Evolutionary conservation across 2,888 invertebrate genomes (phyloP).

Genomic region (Abscondita cerata): DNA sequence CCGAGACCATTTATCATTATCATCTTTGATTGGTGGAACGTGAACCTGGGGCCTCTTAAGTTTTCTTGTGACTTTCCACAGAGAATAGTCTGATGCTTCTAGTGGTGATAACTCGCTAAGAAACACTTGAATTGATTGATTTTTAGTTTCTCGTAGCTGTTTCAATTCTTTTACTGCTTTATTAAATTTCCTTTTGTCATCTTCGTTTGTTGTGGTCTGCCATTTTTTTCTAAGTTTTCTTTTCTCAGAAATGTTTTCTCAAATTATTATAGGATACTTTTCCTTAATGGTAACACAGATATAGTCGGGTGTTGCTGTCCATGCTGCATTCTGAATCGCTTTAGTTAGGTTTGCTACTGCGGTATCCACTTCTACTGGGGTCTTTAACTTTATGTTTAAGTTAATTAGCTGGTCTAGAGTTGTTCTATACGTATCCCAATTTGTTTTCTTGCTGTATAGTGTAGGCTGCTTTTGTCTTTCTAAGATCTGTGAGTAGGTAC

Average conservation of each 20-base stretch:
- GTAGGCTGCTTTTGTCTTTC: constrained; percentile 16
- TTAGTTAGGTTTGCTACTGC: constrained; percentile 11
- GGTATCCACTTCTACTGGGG: constrained; percentile 4
- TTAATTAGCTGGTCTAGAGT: constrained; percentile 10
- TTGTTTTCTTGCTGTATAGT: constrained; percentile 12
- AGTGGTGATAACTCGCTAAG: neutral
- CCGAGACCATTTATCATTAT: neutral
- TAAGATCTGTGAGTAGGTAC: neutral
- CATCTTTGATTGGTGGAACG: constrained; percentile 4
- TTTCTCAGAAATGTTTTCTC: constrained; percentile 3
- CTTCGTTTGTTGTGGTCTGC: constrained; percentile 12
- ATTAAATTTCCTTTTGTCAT: constrained; percentile 9
- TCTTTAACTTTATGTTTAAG: constrained; percentile 8
- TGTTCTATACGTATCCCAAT: constrained; percentile 10
- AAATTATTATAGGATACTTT: constrained; percentile 12
- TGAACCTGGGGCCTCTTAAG: neutral
- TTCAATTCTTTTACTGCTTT: constrained; percentile 4
- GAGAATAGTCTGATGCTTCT: no score
- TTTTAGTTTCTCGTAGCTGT: neutral
- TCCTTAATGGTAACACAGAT: constrained; percentile 6
- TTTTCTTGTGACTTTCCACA: neutral
- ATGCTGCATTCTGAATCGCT: constrained; percentile 7
- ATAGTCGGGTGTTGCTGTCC: constrained; percentile 2
- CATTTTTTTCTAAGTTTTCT: constrained; percentile 14
- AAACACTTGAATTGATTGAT: no score